Evolutionary conservation across 2,797 vertebrate genomes (phyloP), one percentile per base, ranked within the genome.

Genomic region (Phoebastria nigripes): DNA sequence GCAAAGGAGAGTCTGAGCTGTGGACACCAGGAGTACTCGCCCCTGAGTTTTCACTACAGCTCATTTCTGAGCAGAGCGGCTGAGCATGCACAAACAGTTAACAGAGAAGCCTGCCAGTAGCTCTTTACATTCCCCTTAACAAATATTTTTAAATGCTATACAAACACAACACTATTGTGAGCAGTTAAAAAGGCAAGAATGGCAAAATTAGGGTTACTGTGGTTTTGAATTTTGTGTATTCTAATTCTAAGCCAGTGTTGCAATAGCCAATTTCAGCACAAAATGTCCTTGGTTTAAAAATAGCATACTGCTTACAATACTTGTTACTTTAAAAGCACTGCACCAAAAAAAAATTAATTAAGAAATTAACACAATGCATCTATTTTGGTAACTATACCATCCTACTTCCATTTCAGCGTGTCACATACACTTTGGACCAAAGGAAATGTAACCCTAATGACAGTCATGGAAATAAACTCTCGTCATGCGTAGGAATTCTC

Each of bases 231-330:
- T 95, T 92, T 87, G 46, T 83, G 83, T 87, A 94, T 94, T 96
- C 92, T 92, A 96, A 94, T 93, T 97, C 96, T 95, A 89, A 96
- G 79, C 12, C 93, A 89, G 71, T 85, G 72, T 85, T 96, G 93
- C 86, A 96, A 95, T 15, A 90, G 55, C 83, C 88, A 90, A 88
- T 82, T 96, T 94, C 85, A 89, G 96, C 81, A 95, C 95, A 94
- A 95, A 91, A 97, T 94, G 89, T 94, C 84, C 95, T 79, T 85
- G 33, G 67, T 95, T 96, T 96, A 96, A 97, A 97, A 97, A 95
- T 93, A 97, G 65, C 33, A 9, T 15, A 39, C 26, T 54, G 67
- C 76, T 94, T 82, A 93, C 70, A 95, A 94, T 96, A 87, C 62
- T 94, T 79, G 62, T 71, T 84, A 84, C 55, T 96, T 92, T 90